These are phyloP conservation scores for Corapipo altera DNA, from an alignment of 2,113 vertebrate species.

Conservation along the genomic window DNA sequence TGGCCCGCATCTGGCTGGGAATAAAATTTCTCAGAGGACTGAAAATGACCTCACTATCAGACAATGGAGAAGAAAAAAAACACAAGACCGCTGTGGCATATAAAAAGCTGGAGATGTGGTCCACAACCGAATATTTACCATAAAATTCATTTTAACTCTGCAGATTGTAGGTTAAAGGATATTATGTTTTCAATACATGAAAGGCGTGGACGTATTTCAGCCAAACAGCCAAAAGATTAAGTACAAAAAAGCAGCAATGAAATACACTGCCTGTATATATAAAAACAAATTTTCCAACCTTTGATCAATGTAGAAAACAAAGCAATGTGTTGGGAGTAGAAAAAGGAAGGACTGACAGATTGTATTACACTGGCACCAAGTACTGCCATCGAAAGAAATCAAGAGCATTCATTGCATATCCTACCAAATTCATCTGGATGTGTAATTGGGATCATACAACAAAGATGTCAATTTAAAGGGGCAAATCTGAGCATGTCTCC, in stretches of 20 bases:
- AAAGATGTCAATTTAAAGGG: background rate
- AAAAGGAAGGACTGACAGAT: constrained; percentile 5
- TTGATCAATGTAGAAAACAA: constrained; percentile 64
- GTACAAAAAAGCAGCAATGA: constrained; percentile 59
- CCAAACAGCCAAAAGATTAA: constrained; percentile 71
- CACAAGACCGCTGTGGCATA: constrained; percentile 74
- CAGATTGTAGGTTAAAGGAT: constrained; percentile 71
- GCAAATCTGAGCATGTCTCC: background rate
- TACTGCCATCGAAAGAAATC: background rate
- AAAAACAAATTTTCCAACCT: constrained; percentile 57
- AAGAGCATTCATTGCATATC: background rate
- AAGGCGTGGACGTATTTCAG: constrained; percentile 69
- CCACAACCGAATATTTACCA: constrained; percentile 70
- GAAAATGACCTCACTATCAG: constrained; percentile 85
- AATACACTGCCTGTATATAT: constrained; percentile 27
- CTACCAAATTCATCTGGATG: background rate
- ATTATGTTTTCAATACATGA: constrained; percentile 73
- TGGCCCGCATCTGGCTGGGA: constrained; percentile 84
- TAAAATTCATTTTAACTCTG: constrained; percentile 74
- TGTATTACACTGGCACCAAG: background rate
- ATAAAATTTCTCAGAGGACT: constrained; percentile 84
- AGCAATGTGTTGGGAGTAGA: background rate
- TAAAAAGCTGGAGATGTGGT: constrained; percentile 79
- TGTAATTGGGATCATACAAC: background rate
- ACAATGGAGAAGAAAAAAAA: constrained; percentile 74